Percentiles rank a stretch among this genome's conserved stretches.
Conservation (phyloP, 1,140 invertebrate genomes). For the Heliconius hermathena region DNA sequence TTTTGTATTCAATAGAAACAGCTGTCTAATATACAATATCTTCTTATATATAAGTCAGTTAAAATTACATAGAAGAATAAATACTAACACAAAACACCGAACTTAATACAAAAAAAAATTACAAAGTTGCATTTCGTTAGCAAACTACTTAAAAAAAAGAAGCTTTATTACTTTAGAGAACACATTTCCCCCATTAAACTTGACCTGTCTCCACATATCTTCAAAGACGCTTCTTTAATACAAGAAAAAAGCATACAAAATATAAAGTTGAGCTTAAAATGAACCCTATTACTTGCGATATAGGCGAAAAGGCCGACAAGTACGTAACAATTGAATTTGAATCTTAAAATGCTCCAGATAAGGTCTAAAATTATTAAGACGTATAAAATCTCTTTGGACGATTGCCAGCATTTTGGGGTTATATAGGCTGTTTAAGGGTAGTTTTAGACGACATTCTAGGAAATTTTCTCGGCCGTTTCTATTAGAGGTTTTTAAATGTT, state of each 20-base stretch:
- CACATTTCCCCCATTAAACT: constrained; percentile 24
- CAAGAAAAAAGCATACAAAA: constrained; percentile 17
- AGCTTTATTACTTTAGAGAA: background rate
- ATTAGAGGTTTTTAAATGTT: background rate
- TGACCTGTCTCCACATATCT: constrained; percentile 22
- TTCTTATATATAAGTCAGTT: no score
- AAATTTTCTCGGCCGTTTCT: background rate
- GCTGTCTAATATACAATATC: no score
- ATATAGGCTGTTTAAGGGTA: constrained; percentile 27
- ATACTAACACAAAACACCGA: no score
- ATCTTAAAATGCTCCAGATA: background rate
- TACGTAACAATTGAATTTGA: background rate
- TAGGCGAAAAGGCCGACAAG: background rate
- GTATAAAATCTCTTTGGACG: constrained; percentile 27
- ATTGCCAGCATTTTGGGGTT: constrained; percentile 36
- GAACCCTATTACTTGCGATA: constrained; percentile 18
- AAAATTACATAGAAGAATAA: no score
- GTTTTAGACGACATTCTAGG: background rate
- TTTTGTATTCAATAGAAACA: no score
- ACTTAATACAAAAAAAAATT: background rate
- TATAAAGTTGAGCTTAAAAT: constrained; percentile 22
- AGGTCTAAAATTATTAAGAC: background rate
- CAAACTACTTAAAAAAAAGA: background rate
- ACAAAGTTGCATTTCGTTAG: background rate
- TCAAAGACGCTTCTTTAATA: constrained; percentile 6